A percentile compares a stretch with the other conserved stretches of the same genome.
phyloP scores from a whole-genome alignment of 1,140 invertebrate species.

The Nymphalis io region DNA sequence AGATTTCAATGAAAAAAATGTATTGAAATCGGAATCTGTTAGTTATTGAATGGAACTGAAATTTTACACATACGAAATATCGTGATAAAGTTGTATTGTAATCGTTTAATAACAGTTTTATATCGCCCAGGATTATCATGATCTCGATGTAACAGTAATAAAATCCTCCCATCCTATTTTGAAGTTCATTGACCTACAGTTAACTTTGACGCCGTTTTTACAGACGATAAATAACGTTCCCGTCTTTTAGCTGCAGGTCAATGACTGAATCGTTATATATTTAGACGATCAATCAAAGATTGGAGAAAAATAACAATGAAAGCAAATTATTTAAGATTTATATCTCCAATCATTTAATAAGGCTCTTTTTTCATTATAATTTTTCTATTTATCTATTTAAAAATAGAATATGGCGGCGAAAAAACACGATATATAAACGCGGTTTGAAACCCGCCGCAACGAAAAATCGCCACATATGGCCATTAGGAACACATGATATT shows the following conservation, averaged over 20 bases:
- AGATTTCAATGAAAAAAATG: no score
- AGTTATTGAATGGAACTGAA: no score
- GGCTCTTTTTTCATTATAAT: no score
- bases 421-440: no score
- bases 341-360: background rate
- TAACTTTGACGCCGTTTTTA: background rate
- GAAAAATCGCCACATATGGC: no score
- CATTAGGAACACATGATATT: no score
- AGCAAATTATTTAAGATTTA: background rate
- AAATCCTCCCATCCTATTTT: constrained; percentile 12
- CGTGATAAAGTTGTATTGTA: no score
- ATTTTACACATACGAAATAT: no score
- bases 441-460: no score
- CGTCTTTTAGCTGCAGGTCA: constrained; percentile 8
- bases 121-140: background rate
- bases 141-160: background rate
- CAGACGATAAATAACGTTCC: constrained; percentile 2
- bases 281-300: background rate
- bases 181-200: background rate
- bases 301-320: background rate
- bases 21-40: no score
- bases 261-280: background rate
- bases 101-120: background rate
- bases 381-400: no score
- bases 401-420: no score